Evolutionary conservation across 2,888 invertebrate genomes (phyloP).

Genomic region (Zelleria hepariella): DNA sequence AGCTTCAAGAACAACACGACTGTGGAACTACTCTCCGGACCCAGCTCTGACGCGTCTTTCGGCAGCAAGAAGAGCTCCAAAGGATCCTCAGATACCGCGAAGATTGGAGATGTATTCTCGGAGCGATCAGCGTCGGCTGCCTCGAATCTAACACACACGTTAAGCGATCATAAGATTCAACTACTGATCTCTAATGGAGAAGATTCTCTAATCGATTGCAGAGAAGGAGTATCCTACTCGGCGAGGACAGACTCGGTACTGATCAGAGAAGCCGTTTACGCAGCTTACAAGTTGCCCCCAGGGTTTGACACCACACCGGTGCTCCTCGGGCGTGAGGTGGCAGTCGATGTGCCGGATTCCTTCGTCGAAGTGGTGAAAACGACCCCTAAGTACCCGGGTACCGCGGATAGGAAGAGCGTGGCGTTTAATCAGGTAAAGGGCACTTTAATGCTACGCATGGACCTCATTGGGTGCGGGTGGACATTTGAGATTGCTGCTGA

Average conservation of each 20-base stretch:
- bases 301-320: constrained; percentile 66
- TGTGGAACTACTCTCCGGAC: constrained; percentile 51
- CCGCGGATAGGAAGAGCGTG: constrained; percentile 67
- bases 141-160: constrained; percentile 39
- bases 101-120: constrained; percentile 48
- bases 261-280: constrained; percentile 61
- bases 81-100: constrained; percentile 56
- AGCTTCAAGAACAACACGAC: constrained; percentile 58
- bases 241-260: constrained; percentile 65
- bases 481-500: not conserved
- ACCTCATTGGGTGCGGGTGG: constrained; percentile 17
- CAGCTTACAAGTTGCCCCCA: constrained; percentile 59
- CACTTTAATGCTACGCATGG: constrained; percentile 32
- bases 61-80: constrained; percentile 57
- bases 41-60: constrained; percentile 55
- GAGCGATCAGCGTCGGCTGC: constrained; percentile 52
- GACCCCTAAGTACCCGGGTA: constrained; percentile 77
- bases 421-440: constrained; percentile 56
- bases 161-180: constrained; percentile 61
- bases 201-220: constrained; percentile 58
- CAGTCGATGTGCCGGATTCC: constrained; percentile 91
- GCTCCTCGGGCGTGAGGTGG: constrained; percentile 74
- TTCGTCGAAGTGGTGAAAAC: constrained; percentile 88
- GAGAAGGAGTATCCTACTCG: constrained; percentile 60
- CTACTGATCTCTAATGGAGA: constrained; percentile 60